Evolutionary conservation across 2,113 vertebrate genomes (phyloP), one percentile per base, ranked within the genome.

Genomic region (Cardinalis cardinalis): DNA sequence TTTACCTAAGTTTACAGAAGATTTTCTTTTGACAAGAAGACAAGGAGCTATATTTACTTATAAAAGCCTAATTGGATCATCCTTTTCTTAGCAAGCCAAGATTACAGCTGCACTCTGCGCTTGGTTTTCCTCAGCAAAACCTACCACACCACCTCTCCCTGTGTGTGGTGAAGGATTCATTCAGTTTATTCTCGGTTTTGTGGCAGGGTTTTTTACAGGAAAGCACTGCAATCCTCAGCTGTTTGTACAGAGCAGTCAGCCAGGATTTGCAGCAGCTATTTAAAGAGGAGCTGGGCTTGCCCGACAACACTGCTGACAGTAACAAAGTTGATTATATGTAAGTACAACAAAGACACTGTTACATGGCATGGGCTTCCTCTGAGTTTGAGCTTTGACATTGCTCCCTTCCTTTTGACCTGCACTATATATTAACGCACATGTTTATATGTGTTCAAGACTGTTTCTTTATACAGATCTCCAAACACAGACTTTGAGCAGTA

Each of bases 41-140:
- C 96, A 71, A 84, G 64, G 86, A 94, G 80, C 65, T 91, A 52
- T 95, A 92, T 94, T 95, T 93, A 91, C 95, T 96, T 87, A 91
- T 36, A 80, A 87, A 92, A 80, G 64, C 82, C 87, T 81, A 92
- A 80, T 6, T 84, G 60, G 70, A 95, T 70, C 86, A 95, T 70
- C 87, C 75, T 87, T 71, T 86, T 76, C 82, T 94, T 94, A 96
- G 89, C 85, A 95, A 94, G 76, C 85, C 89, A 90, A 72, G 85
- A 73, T 96, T 88, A 28, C 32, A 96, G 83, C 59, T 95, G 55
- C 44, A 51, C 18, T 5, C 41, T 77, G 58, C 4, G 18, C 76
- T 71, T 87, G 43, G 70, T 92, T 87, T 78, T 74, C 29, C 31
- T 34, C 11, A 59, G 53, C 43, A 70, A 87, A 65, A 89, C 70